Evolutionary conservation across 1,140 invertebrate genomes (phyloP).

Genomic region (Calosoma granatense): DNA sequence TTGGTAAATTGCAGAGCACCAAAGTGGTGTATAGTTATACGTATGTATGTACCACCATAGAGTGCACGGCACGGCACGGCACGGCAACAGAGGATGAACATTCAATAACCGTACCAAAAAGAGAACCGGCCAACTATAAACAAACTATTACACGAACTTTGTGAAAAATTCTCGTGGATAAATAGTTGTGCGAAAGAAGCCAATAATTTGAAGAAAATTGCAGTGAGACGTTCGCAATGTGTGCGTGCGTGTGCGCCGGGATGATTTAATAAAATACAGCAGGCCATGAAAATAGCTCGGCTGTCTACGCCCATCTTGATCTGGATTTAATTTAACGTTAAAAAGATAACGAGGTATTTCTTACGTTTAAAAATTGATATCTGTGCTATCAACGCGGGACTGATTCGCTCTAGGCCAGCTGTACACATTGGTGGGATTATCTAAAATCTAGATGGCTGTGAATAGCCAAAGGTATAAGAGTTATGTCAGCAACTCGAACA

Average conservation of each 20-base stretch:
- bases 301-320: not conserved
- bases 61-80: too few species aligned
- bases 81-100: too few species aligned
- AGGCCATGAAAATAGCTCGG: not conserved
- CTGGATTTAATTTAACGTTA: constrained; percentile 8
- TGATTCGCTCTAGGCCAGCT: constrained; percentile 2
- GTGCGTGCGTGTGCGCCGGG: not conserved
- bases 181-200: not conserved
- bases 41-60: too few species aligned
- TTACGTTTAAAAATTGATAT: constrained; percentile 9
- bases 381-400: not conserved
- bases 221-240: too few species aligned
- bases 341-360: constrained; percentile 4
- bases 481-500: not conserved
- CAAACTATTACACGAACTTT: too few species aligned
- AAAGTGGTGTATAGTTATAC: too few species aligned
- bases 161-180: not conserved
- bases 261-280: constrained; percentile 4
- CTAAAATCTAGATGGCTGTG: not conserved
- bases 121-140: too few species aligned
- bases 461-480: not conserved
- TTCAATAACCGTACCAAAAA: too few species aligned
- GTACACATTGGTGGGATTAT: constrained; percentile 1
- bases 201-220: constrained; percentile 4
- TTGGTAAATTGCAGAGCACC: too few species aligned